phyloP scores from a whole-genome alignment of 2,888 invertebrate species.

The Maniola hyperantus region DNA sequence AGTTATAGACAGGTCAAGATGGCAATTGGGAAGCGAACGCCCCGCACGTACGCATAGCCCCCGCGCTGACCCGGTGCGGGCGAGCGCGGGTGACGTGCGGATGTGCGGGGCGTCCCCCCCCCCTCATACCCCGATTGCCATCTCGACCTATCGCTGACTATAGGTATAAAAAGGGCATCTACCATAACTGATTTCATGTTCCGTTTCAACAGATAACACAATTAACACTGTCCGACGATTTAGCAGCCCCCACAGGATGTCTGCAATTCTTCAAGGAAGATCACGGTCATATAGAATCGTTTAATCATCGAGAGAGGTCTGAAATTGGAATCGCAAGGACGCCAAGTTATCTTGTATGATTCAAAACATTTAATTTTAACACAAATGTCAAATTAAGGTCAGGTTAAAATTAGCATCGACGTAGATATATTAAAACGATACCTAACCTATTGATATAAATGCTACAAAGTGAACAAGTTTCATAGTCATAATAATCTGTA shows the following conservation, averaged over 20 bases:
- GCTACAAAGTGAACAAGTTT: no score
- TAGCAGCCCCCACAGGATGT: slow-evolving; percentile 82
- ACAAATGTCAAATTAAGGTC: neutral
- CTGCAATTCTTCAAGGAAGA: slow-evolving; percentile 85
- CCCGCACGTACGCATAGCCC: no score
- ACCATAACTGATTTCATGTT: neutral
- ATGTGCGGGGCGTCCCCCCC: no score
- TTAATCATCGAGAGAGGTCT: slow-evolving; percentile 86
- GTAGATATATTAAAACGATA: neutral
- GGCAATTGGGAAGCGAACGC: no score
- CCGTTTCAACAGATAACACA: slow-evolving; percentile 61
- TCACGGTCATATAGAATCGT: slow-evolving; percentile 85
- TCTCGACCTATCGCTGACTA: no score
- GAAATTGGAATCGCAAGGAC: slow-evolving; percentile 78
- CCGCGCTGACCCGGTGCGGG: no score
- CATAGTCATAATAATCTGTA: no score
- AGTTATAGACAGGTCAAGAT: no score
- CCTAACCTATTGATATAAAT: neutral
- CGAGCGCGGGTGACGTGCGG: no score
- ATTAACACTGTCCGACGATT: slow-evolving; percentile 58
- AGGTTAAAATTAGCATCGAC: neutral
- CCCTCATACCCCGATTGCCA: no score
- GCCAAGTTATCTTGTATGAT: slow-evolving; percentile 84
- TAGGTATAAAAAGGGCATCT: no score
- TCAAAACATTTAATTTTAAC: neutral